phyloP scores from a whole-genome alignment of 2,888 invertebrate species.

The Noctua janthina region DNA sequence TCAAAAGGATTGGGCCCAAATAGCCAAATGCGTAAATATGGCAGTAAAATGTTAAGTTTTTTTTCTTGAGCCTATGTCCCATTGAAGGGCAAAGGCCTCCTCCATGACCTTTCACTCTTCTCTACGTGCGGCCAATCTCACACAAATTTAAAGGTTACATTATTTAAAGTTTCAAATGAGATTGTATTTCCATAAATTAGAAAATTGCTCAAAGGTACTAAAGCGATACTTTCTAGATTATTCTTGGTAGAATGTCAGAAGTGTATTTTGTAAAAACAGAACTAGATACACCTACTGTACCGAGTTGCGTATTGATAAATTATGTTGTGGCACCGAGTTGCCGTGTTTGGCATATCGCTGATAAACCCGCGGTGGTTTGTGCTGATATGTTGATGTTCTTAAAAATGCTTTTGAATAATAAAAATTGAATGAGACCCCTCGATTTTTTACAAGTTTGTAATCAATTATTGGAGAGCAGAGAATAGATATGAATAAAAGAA shows the following conservation, averaged over 20 bases:
- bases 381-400: too few species aligned
- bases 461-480: not conserved
- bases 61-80: too few species aligned
- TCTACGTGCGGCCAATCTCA: too few species aligned
- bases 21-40: too few species aligned
- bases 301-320: not conserved
- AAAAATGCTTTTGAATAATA: not conserved
- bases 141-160: not conserved
- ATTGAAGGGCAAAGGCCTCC: too few species aligned
- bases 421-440: not conserved
- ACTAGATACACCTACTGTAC: not conserved
- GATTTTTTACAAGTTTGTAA: not conserved
- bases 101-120: too few species aligned
- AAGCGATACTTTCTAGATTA: not conserved
- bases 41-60: too few species aligned
- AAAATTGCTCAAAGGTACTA: too few species aligned
- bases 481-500: not conserved
- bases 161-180: not conserved
- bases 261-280: not conserved
- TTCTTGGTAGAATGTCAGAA: not conserved
- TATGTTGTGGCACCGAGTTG: not conserved
- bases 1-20: too few species aligned
- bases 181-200: too few species aligned
- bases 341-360: too few species aligned
- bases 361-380: too few species aligned